Evolutionary conservation across 2,113 vertebrate genomes (phyloP).

Genomic region (Onychostoma macrolepis): DNA sequence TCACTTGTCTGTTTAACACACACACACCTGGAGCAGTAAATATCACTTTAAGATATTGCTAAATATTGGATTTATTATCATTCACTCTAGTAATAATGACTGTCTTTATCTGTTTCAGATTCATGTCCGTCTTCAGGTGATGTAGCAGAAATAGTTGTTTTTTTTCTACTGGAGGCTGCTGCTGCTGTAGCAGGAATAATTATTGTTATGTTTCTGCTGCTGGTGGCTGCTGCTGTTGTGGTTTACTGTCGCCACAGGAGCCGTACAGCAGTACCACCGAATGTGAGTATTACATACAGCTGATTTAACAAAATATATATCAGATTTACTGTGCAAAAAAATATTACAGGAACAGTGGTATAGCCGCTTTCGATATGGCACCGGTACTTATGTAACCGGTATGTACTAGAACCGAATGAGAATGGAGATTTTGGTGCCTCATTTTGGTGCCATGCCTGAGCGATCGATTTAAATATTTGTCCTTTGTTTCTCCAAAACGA

Average conservation of each 20-base stretch:
- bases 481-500: too few relatives aligned
- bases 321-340: neutral
- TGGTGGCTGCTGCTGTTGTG: too few relatives aligned
- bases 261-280: neutral
- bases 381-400: too few relatives aligned
- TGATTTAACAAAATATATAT: neutral
- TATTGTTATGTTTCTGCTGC: too few relatives aligned
- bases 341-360: neutral
- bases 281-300: neutral
- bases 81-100: neutral
- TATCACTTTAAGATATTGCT: neutral
- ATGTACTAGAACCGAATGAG: too few relatives aligned
- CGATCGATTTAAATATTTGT: too few relatives aligned
- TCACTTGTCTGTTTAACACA: neutral
- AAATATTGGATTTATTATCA: neutral
- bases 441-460: too few relatives aligned
- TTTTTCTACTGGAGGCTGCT: neutral
- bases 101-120: neutral
- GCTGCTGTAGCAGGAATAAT: neutral
- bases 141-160: neutral
- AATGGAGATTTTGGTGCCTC: too few relatives aligned
- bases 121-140: neutral
- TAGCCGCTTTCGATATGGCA: too few relatives aligned
- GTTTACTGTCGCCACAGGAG: neutral
- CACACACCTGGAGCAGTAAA: too few relatives aligned